These are phyloP conservation scores for Eulemur rufifrons DNA, from an alignment of 2,113 vertebrate genomes.

Conservation along the genomic window DNA sequence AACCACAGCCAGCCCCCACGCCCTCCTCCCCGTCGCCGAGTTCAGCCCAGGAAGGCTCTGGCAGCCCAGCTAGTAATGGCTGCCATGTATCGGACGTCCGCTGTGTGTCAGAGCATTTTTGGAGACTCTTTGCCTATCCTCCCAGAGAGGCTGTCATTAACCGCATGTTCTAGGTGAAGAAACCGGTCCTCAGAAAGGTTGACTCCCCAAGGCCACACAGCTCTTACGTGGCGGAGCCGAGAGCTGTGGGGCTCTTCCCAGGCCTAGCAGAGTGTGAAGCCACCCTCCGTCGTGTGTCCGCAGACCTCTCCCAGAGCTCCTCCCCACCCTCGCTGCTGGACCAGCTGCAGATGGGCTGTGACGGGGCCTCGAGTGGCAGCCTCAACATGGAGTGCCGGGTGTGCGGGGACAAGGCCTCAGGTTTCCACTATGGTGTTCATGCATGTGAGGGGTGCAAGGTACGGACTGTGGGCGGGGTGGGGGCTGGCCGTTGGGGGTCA, in stretches of 20 bases:
- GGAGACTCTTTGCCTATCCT: neutral
- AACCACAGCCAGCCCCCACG: neutral
- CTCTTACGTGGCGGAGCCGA: neutral
- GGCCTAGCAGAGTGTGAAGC: neutral
- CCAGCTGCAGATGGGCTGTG: constrained; percentile 91
- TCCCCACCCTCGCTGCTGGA: constrained; percentile 93
- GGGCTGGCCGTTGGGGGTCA: neutral
- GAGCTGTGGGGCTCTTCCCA: neutral
- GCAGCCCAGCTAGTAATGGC: neutral
- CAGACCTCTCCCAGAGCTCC: constrained; percentile 91
- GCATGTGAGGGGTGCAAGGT: constrained; percentile 99
- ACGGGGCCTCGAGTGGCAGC: constrained; percentile 84
- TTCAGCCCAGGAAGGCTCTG: neutral
- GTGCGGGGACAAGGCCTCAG: constrained; percentile 97
- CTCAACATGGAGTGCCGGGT: constrained; percentile 97
- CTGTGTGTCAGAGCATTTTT: neutral
- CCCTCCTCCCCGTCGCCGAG: neutral
- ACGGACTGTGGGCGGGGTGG: neutral
- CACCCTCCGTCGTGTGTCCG: neutral
- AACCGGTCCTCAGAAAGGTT: neutral
- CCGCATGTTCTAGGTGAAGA: neutral
- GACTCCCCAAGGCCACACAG: neutral
- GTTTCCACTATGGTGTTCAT: constrained; percentile 98
- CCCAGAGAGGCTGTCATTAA: neutral
- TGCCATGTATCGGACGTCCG: neutral